Percentiles rank a stretch among this genome's conserved stretches.
phyloP scores from a whole-genome alignment of 2,113 vertebrate genomes.

The Aramus guarauna region DNA sequence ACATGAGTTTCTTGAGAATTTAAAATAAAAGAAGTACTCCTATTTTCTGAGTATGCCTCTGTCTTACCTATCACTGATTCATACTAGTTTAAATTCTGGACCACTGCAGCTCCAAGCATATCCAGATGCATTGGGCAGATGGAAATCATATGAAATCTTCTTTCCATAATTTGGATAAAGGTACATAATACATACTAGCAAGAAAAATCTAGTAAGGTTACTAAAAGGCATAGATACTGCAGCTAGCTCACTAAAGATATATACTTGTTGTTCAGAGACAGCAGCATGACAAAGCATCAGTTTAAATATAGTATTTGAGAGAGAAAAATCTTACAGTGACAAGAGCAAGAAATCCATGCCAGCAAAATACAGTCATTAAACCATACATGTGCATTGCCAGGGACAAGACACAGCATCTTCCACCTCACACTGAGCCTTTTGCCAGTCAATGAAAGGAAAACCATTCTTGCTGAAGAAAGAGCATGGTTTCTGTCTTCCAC shows the following conservation, averaged over 20 bases:
- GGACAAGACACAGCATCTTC: not conserved
- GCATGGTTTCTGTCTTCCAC: not conserved
- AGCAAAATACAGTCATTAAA: not conserved
- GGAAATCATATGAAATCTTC: not conserved
- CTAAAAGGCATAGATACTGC: not conserved
- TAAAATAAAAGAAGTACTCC: not conserved
- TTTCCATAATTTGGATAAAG: not conserved
- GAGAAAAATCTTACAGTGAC: not conserved
- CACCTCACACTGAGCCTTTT: not conserved
- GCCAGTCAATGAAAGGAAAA: not conserved
- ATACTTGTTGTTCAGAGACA: not conserved
- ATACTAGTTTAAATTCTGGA: not conserved
- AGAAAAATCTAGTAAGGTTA: not conserved
- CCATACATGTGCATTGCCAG: rapidly evolving
- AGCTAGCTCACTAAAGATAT: not conserved
- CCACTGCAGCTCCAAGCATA: not conserved
- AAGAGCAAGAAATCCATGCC: not conserved
- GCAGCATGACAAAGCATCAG: slow-evolving; percentile 16
- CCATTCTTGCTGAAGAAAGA: not conserved
- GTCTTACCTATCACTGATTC: not conserved
- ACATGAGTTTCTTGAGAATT: not conserved
- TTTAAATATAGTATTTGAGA: not conserved
- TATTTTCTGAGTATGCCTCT: not conserved
- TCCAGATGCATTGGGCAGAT: not conserved
- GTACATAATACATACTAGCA: not conserved